Evolutionary conservation across 1,140 invertebrate species (phyloP).

Genomic region (Drosophila pachea): DNA sequence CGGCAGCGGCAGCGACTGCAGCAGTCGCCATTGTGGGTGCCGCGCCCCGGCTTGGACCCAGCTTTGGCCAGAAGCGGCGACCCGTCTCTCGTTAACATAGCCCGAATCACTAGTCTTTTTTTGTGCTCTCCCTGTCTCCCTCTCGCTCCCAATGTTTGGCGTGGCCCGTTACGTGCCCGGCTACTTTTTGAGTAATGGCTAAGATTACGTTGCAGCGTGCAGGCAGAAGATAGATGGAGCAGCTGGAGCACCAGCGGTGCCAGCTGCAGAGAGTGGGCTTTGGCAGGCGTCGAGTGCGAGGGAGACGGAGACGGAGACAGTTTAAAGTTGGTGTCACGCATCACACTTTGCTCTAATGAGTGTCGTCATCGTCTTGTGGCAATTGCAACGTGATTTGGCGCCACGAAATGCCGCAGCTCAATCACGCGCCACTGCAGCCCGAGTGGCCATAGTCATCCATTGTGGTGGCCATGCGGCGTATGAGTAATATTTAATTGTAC

Average conservation of each 20-base stretch:
- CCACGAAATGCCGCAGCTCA: conserved; percentile 47
- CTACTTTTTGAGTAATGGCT: conserved; percentile 74
- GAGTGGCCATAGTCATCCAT: conserved; percentile 32
- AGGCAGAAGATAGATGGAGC: conserved; percentile 31
- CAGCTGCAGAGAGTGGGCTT: background rate
- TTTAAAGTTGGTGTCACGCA: conserved; percentile 75
- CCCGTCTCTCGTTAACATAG: conserved; percentile 41
- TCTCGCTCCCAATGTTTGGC: background rate
- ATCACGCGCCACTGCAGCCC: conserved; percentile 38
- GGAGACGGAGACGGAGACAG: conserved; percentile 59
- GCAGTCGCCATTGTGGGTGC: conserved; percentile 22
- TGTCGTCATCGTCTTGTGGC: conserved; percentile 56
- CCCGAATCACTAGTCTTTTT: conserved; percentile 29
- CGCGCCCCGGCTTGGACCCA: conserved; percentile 8
- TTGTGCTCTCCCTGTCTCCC: conserved; percentile 10
- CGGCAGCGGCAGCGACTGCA: conserved; percentile 16
- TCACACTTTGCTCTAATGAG: conserved; percentile 71
- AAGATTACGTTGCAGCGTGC: conserved; percentile 67
- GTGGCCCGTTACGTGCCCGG: conserved; percentile 56
- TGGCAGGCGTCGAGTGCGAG: conserved; percentile 8
- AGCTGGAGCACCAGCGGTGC: conserved; percentile 3
- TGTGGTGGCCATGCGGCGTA: conserved; percentile 40
- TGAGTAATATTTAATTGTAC: conserved; percentile 56
- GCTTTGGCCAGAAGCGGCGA: background rate
- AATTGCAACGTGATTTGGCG: conserved; percentile 73